Evolutionary conservation across 2,888 invertebrate genomes (phyloP), one percentile per base, ranked within the genome.

Genomic region (Calameuta filiformis): DNA sequence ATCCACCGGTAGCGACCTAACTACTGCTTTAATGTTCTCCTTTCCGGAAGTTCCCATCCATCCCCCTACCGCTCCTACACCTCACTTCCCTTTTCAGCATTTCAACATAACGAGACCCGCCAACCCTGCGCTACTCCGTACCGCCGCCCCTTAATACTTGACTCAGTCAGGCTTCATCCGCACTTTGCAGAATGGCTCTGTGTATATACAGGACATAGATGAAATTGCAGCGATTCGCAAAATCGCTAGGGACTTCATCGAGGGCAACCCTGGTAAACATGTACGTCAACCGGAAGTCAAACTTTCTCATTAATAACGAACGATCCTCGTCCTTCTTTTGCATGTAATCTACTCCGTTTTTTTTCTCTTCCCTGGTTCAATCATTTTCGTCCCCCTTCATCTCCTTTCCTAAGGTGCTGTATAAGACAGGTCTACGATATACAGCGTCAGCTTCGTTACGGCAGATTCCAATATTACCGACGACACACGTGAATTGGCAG

Each of bases 21-120:
- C 79, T 75, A 79, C 77, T 77, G 74, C 84, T 86, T 86, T 85
- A 86, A 85, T 69, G 68, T 40, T 69, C 77, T 35, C 74, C 15
- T 71, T 74, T 11, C 69, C 30, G 76, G 23, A 76, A 71, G 30
- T 76, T 73, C 71, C 56, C 56, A 56, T 23, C 56, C 56, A 6
- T 56, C 23, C 15, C 15, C 56, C 23, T 56, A 15, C 23, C 56
- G 23, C 23, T 23, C 56, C 23, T 23, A 23, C 23, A 23, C 23
- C 56, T 6, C 56, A 56, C 56, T 56, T 23, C 56, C 23, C 56
- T 23, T 23, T 56, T 56, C 56, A 56, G 56, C 23, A 56, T 56
- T 56, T 56, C 56, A 56, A 23, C 56, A 9, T 23, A 56, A 56
- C 56, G 56, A 56, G 9, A 56, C 56, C 56, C 56, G 6, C 9